Percentiles rank a stretch among this genome's conserved stretches.
Conservation (phyloP, 2,113 vertebrate genomes). For the Polypterus senegalus region DNA sequence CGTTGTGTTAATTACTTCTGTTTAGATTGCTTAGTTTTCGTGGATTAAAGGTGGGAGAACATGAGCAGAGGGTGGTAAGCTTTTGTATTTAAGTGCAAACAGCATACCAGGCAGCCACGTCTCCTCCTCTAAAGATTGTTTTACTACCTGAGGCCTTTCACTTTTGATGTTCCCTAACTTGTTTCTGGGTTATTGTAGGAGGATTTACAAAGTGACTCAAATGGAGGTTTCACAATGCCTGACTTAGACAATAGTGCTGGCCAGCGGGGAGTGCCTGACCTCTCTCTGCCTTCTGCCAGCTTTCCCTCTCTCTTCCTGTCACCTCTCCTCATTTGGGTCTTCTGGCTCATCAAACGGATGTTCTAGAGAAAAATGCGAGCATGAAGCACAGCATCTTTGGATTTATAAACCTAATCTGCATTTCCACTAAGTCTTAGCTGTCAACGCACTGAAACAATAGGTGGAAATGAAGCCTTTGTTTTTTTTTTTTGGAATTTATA, state of each 20-base stretch:
- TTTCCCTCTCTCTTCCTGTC: conserved; percentile 20
- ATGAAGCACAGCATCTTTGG: no score
- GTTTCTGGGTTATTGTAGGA: conserved; percentile 20
- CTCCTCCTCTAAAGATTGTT: background rate
- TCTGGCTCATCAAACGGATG: conserved; percentile 9
- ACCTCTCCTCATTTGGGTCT: conserved; percentile 13
- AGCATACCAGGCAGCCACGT: background rate
- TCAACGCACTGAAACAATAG: no score
- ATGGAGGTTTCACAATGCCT: conserved; percentile 33
- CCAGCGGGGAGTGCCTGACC: conserved; percentile 49
- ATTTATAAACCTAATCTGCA: no score
- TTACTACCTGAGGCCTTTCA: conserved; percentile 13
- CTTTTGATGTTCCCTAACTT: conserved; percentile 14
- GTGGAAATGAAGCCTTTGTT: no score
- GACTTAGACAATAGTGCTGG: conserved; percentile 38
- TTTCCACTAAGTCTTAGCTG: no score
- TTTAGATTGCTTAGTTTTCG: no score
- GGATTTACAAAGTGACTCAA: conserved; percentile 23
- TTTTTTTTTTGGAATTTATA: no score
- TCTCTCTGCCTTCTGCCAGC: conserved; percentile 30
- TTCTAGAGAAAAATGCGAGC: no score
- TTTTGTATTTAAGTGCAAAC: conserved; percentile 6
- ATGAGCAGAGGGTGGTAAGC: background rate
- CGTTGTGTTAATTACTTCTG: no score
- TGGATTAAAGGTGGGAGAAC: background rate